These are phyloP conservation scores for Zeugodacus cucurbitae DNA, from an alignment of 1,140 invertebrate genomes.

Conservation along the genomic window DNA sequence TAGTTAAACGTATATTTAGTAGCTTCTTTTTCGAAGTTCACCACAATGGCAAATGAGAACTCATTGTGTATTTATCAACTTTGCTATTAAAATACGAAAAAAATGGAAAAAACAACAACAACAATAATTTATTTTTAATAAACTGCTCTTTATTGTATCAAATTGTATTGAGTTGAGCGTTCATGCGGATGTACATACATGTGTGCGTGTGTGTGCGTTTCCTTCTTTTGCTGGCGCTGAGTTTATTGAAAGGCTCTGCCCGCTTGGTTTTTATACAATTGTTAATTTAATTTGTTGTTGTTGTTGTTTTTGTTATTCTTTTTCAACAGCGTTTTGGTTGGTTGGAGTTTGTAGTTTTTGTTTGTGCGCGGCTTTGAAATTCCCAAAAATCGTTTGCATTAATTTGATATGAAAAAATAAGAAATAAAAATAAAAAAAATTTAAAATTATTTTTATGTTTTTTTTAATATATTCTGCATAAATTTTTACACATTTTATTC, in stretches of 20 bases:
- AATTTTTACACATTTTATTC: neutral
- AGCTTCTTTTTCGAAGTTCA: neutral
- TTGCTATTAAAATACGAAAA: neutral
- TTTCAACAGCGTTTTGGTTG: neutral
- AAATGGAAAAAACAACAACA: neutral
- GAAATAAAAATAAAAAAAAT: neutral
- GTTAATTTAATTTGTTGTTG: neutral
- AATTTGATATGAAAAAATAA: neutral
- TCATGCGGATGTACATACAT: too few species aligned
- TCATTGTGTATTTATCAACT: constrained; percentile 1
- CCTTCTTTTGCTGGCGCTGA: neutral
- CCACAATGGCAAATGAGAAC: neutral
- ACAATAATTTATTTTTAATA: neutral
- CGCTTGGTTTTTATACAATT: neutral
- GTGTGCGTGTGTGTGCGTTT: neutral
- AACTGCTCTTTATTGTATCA: neutral
- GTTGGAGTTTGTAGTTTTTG: neutral
- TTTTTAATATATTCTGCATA: neutral
- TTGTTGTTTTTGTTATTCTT: neutral
- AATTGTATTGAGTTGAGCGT: neutral
- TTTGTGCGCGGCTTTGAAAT: neutral
- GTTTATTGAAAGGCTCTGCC: neutral
- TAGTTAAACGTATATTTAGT: neutral
- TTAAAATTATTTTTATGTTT: neutral
- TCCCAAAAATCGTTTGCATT: neutral